These are phyloP conservation scores for Spisula solida DNA, from an alignment of 2,888 invertebrate species.

Conservation along the genomic window DNA sequence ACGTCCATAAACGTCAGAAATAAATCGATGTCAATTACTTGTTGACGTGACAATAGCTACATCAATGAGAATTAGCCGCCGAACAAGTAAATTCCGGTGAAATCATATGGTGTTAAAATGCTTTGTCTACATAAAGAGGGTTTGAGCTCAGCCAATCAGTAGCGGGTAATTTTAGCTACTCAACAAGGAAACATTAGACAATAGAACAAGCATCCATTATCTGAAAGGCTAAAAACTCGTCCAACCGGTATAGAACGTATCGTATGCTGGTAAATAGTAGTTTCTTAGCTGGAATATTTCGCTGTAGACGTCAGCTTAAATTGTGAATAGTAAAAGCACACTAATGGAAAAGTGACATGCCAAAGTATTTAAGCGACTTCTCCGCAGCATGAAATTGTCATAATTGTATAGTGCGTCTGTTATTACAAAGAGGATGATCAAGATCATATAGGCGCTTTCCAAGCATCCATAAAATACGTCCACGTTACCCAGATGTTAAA, in stretches of 20 bases:
- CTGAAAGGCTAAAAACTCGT: slow-evolving; percentile 29
- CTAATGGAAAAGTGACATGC: slow-evolving; percentile 52
- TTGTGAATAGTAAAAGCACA: slow-evolving; percentile 40
- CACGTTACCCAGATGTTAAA: slow-evolving; percentile 6
- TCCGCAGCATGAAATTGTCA: slow-evolving; percentile 42
- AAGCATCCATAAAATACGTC: not conserved
- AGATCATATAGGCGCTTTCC: slow-evolving; percentile 30
- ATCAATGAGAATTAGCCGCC: slow-evolving; percentile 55
- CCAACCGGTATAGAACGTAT: slow-evolving; percentile 33
- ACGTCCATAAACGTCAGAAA: slow-evolving; percentile 49
- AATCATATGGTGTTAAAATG: slow-evolving; percentile 52
- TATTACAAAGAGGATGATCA: slow-evolving; percentile 12
- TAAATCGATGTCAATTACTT: slow-evolving; percentile 65
- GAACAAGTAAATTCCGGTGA: slow-evolving; percentile 58
- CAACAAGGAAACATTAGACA: slow-evolving; percentile 26
- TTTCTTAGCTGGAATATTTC: slow-evolving; percentile 35
- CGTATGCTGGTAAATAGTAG: slow-evolving; percentile 42
- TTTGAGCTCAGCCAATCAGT: slow-evolving; percentile 35
- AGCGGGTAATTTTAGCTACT: slow-evolving; percentile 33
- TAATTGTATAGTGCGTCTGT: slow-evolving; percentile 30
- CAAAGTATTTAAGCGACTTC: slow-evolving; percentile 41
- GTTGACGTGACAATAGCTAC: slow-evolving; percentile 58
- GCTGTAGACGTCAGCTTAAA: slow-evolving; percentile 37
- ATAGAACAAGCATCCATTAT: slow-evolving; percentile 43
- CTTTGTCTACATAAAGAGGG: slow-evolving; percentile 48